Evolutionary conservation across 2,113 vertebrate species (phyloP).

Genomic region (Probosciger aterrimus): DNA sequence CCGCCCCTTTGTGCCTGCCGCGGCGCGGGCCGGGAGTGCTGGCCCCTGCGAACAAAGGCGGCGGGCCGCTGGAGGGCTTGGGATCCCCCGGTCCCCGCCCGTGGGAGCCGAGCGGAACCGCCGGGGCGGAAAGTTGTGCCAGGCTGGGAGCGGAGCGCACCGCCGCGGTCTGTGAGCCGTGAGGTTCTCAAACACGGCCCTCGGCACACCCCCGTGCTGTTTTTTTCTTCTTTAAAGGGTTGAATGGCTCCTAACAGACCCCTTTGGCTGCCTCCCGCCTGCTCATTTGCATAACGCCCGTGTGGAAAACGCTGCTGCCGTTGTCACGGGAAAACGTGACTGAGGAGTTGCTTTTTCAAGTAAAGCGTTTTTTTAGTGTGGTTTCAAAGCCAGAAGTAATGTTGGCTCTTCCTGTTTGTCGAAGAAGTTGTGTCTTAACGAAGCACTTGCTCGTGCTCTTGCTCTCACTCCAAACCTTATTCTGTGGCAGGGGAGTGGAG

Average conservation of each 20-base stretch:
- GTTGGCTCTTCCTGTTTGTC: slow-evolving; percentile 28
- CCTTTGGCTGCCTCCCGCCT: background rate
- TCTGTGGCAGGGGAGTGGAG: background rate
- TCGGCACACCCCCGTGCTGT: background rate
- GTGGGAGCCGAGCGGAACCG: background rate
- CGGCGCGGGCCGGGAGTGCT: background rate
- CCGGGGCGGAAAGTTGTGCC: slow-evolving; percentile 13
- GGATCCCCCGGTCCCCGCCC: background rate
- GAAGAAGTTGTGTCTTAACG: background rate
- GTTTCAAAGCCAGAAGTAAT: background rate
- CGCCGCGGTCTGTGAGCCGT: background rate
- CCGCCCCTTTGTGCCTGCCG: background rate
- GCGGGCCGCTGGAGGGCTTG: background rate
- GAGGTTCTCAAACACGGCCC: background rate
- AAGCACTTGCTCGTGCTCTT: background rate
- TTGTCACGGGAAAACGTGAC: background rate
- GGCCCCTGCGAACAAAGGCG: slow-evolving; percentile 30
- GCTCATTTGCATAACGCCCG: background rate
- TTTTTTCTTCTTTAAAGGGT: background rate
- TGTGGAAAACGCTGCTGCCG: background rate
- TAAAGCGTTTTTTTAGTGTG: background rate
- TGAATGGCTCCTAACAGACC: background rate
- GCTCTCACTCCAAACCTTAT: background rate
- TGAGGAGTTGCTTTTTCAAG: background rate
- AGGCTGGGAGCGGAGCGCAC: background rate